Conservation (phyloP, 2,113 vertebrate genomes). For the Camelus dromedarius region DNA sequence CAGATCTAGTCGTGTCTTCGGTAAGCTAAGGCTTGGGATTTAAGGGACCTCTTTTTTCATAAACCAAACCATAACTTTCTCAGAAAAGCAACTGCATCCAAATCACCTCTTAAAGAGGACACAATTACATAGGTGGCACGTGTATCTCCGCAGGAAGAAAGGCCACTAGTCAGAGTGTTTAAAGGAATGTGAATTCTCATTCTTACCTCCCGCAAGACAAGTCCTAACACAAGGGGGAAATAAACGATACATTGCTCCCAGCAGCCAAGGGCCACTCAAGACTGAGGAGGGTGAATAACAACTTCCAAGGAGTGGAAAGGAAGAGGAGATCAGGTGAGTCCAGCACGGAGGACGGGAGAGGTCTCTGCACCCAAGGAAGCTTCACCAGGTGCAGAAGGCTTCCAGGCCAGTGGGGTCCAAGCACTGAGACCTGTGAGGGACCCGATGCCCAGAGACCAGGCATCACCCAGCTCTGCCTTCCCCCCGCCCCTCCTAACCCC, state of each 20-base stretch:
- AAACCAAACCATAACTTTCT: neutral
- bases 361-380: neutral
- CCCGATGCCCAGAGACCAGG: neutral
- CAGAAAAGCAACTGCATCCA: neutral
- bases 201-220: neutral
- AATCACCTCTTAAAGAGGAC: neutral
- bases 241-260: neutral
- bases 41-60: neutral
- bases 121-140: too few species aligned
- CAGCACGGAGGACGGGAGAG: neutral
- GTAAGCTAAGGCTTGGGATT: too few species aligned
- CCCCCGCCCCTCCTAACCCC: neutral
- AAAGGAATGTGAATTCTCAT: neutral
- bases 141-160: neutral
- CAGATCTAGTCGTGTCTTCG: fast-evolving
- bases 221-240: neutral
- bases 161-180: neutral
- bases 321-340: neutral
- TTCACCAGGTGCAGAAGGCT: neutral
- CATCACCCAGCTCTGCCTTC: fast-evolving
- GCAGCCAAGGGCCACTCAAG: neutral
- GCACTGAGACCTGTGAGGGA: fast-evolving
- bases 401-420: fast-evolving
- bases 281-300: neutral
- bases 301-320: neutral